phyloP scores from a whole-genome alignment of 2,888 invertebrate genomes.

The Himalopsyche kuldschensis region DNA sequence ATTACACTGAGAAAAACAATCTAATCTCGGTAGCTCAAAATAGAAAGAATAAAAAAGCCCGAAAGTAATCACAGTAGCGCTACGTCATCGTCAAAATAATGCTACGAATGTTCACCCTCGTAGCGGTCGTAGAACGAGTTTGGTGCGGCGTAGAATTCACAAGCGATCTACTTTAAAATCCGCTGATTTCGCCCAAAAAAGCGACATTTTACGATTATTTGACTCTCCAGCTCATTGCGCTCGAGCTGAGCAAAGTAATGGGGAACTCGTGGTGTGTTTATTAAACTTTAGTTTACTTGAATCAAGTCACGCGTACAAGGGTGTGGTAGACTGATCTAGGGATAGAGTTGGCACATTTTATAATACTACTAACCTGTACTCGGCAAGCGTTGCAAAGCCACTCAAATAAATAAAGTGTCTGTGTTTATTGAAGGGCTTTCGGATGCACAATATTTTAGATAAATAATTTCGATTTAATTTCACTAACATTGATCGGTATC shows the following conservation, averaged over 20 bases:
- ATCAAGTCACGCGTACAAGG: background rate
- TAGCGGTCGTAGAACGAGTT: background rate
- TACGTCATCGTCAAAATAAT: background rate
- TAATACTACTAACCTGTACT: too few relatives aligned
- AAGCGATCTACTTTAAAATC: background rate
- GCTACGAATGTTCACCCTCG: background rate
- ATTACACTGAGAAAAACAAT: too few relatives aligned
- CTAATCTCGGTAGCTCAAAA: background rate
- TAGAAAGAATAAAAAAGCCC: background rate
- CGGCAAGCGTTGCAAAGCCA: too few relatives aligned
- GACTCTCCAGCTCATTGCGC: conserved; percentile 25
- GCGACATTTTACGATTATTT: conserved; percentile 33
- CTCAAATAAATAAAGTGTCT: too few relatives aligned
- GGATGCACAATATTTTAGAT: too few relatives aligned
- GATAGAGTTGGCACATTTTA: too few relatives aligned
- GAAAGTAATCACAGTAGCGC: background rate
- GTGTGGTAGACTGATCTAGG: too few relatives aligned
- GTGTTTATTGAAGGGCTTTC: too few relatives aligned
- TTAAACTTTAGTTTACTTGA: background rate
- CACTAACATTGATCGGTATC: too few relatives aligned
- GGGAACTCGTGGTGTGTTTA: background rate
- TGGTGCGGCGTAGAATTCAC: background rate
- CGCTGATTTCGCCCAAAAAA: conserved; percentile 25
- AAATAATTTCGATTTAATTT: too few relatives aligned
- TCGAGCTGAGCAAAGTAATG: background rate